A percentile compares a stretch with the other conserved stretches of the same genome.
These are phyloP conservation scores for Argopecten irradians DNA, from an alignment of 1,140 invertebrate species.

Conservation along the genomic window DNA sequence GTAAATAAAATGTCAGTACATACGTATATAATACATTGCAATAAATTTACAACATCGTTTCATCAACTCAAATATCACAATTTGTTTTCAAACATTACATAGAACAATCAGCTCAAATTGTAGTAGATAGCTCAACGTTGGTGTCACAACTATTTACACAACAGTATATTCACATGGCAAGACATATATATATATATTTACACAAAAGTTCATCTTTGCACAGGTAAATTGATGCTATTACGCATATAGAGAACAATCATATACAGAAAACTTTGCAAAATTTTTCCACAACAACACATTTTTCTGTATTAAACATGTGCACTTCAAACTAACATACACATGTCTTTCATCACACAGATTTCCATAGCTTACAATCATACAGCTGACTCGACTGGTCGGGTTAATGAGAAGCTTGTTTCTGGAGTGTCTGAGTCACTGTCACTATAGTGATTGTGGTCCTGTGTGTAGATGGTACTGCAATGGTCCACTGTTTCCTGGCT, in stretches of 20 bases:
- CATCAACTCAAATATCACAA: constrained; percentile 10
- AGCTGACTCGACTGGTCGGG: background rate
- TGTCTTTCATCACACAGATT: background rate
- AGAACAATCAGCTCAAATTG: background rate
- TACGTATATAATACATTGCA: background rate
- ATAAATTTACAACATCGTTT: background rate
- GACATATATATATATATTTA: background rate
- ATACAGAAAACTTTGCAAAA: background rate
- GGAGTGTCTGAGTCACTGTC: background rate
- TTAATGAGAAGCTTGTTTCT: constrained; percentile 10
- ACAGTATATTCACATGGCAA: background rate
- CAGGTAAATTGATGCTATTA: background rate
- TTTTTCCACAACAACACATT: background rate
- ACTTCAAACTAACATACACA: background rate
- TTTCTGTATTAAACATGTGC: background rate
- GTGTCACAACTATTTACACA: background rate
- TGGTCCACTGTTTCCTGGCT: background rate
- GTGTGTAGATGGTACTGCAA: background rate
- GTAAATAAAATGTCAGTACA: background rate
- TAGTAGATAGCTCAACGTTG: background rate
- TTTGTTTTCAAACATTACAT: background rate
- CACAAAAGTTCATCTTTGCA: background rate
- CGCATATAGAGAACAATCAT: background rate
- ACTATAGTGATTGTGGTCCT: constrained; percentile 5
- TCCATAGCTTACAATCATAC: background rate